A percentile compares a stretch with the other conserved stretches of the same genome.
phyloP scores from a whole-genome alignment of 2,113 vertebrate genomes.

The Gambusia holbrooki region DNA sequence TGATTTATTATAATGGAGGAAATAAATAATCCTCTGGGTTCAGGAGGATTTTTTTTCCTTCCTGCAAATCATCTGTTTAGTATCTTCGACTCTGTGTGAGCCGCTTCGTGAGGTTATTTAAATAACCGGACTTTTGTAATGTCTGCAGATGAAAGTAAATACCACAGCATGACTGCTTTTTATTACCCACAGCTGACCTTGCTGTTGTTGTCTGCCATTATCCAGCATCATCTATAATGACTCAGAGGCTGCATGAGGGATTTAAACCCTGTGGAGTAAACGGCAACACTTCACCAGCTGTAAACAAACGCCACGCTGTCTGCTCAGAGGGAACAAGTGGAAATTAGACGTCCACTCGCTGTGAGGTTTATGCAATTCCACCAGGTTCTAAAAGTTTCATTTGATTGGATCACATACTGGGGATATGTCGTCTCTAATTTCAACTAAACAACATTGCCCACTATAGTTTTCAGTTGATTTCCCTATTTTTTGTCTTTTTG shows the following conservation, averaged over 20 bases:
- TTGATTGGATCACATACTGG: background rate
- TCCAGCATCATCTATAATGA: conserved; percentile 28
- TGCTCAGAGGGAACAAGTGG: background rate
- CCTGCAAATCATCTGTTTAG: conserved; percentile 25
- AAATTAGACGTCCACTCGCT: background rate
- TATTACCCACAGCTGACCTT: conserved; percentile 23
- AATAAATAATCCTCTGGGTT: conserved; percentile 13
- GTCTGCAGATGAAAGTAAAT: conserved; percentile 21
- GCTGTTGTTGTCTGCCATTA: conserved; percentile 23
- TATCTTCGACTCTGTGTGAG: conserved; percentile 1
- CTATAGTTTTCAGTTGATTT: no score
- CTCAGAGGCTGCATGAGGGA: conserved; percentile 15
- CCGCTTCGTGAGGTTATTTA: background rate
- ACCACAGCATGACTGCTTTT: conserved; percentile 3
- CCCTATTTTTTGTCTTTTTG: no score
- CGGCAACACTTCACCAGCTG: conserved; percentile 15
- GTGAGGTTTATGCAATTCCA: background rate
- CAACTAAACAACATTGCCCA: no score
- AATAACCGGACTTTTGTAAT: background rate
- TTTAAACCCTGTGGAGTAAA: conserved; percentile 24
- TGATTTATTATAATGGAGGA: conserved; percentile 25
- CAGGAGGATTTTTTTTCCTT: background rate
- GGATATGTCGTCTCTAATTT: background rate
- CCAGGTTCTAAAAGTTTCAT: background rate
- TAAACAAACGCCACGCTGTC: conserved; percentile 15